Base-by-base conservation (phyloP, 2,113 vertebrate species). In the Bagarius yarrelli region DNA sequence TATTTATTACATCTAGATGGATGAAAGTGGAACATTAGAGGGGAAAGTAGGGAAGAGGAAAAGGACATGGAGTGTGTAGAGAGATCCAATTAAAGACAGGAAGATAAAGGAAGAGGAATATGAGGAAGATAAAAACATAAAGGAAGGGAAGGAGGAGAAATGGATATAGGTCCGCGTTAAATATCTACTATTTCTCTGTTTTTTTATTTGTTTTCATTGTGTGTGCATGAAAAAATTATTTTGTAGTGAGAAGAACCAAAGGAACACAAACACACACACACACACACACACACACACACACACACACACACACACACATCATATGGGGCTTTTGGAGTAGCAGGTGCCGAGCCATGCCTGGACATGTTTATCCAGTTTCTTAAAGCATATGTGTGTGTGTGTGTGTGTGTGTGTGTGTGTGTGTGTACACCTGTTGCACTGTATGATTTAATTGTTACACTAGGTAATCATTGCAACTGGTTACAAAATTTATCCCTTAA, bases 391-490 rank as follows among this genome's bases (percentile, higher is more conserved):
- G 44, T 47, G 44, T 47, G 44, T 47, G 44, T 47, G 44, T 47
- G 44, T 47, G 44, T 47, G 44, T 47, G 56, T 66, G 63, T 59
- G 50, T 71, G 52, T 34, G 25, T 36, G 53, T 23, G 61, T 40
- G 34, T 70, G 47, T 47, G 21, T 44, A 15, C 16, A 19, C 36
- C 53, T 53, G 63, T 53, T 81, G 16, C 47, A 27, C 21, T 44
- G 30, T 55, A 27, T 56, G 59, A 73, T 64, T 32, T 81, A 75
- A 81, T 74, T 81, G 72, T 81, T 76, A 67, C 50, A 67, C 34
- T 40, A 40, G 70, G 47, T 76, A 80, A 85, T 74, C 60, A 64
- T 78, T 85, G 78, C 81, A 85, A 74, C 59, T 85, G 78, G 40
- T 85, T 85, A 53, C 84, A 83, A 67, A 69, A 81, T 36, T n/a